Percentiles rank a stretch among this genome's conserved stretches.
Conservation (phyloP, 1,140 invertebrate species). For the Solen grandis region DNA sequence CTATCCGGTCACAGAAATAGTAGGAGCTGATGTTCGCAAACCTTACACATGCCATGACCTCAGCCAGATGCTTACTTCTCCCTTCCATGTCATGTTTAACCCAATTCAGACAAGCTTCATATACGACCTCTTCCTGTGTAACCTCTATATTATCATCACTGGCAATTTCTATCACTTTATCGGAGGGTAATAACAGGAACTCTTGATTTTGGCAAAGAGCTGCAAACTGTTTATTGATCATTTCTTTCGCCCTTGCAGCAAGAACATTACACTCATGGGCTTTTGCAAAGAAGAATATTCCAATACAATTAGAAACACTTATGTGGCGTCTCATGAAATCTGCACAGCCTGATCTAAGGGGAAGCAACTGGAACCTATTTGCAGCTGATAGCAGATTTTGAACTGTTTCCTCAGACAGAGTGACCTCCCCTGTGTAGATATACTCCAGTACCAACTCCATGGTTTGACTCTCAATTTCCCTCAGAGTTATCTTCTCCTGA, state of each 20-base stretch:
- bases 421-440: conserved; percentile 83
- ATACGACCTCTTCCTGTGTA: conserved; percentile 83
- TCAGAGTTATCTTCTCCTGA: conserved; percentile 82
- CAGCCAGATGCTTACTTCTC: conserved; percentile 61
- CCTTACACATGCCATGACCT: conserved; percentile 83
- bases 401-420: conserved; percentile 83
- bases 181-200: conserved; percentile 75
- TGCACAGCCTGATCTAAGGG: conserved; percentile 75
- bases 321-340: conserved; percentile 79
- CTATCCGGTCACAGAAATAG: conserved; percentile 84
- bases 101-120: conserved; percentile 83
- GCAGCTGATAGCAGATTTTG: conserved; percentile 84
- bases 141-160: conserved; percentile 83
- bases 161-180: conserved; percentile 82
- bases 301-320: conserved; percentile 77
- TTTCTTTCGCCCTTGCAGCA: conserved; percentile 76
- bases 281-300: conserved; percentile 79
- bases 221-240: conserved; percentile 77
- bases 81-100: conserved; percentile 79
- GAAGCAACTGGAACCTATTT: conserved; percentile 83
- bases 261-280: conserved; percentile 76
- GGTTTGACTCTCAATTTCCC: conserved; percentile 83
- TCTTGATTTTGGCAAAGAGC: conserved; percentile 74
- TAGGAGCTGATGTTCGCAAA: conserved; percentile 84
- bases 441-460: conserved; percentile 83